Conservation (phyloP, 2,113 vertebrate genomes). For the Tympanuchus pallidicinctus region DNA sequence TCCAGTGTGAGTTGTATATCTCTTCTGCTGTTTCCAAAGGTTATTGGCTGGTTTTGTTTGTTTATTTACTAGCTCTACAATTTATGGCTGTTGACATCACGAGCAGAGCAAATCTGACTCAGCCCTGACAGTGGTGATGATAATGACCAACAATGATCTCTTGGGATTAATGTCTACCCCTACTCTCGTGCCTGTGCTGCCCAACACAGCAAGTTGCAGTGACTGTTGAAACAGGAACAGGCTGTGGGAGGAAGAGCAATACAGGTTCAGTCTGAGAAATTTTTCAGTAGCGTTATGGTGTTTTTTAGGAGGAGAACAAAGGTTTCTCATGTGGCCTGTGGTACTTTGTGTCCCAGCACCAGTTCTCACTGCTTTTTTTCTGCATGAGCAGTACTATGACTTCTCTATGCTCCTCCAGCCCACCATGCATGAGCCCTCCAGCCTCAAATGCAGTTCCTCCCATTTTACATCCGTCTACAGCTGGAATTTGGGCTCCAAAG, state of each 20-base stretch:
- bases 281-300: not conserved
- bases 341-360: not conserved
- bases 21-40: not conserved
- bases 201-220: not conserved
- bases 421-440: too few species aligned
- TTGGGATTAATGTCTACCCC: not conserved
- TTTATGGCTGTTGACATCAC: not conserved
- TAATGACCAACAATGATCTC: not conserved
- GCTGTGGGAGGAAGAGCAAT: not conserved
- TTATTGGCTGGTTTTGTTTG: not conserved
- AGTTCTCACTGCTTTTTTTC: not conserved
- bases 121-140: not conserved
- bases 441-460: not conserved
- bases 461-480: not conserved
- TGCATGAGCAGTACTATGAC: not conserved
- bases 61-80: not conserved
- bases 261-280: not conserved
- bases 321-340: not conserved
- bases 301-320: not conserved
- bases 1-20: not conserved
- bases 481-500: not conserved
- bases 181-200: not conserved
- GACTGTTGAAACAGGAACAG: not conserved
- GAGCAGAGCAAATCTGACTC: not conserved
- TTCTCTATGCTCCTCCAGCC: not conserved